phyloP scores from a whole-genome alignment of 2,113 vertebrate species.

The Crocuta crocuta region DNA sequence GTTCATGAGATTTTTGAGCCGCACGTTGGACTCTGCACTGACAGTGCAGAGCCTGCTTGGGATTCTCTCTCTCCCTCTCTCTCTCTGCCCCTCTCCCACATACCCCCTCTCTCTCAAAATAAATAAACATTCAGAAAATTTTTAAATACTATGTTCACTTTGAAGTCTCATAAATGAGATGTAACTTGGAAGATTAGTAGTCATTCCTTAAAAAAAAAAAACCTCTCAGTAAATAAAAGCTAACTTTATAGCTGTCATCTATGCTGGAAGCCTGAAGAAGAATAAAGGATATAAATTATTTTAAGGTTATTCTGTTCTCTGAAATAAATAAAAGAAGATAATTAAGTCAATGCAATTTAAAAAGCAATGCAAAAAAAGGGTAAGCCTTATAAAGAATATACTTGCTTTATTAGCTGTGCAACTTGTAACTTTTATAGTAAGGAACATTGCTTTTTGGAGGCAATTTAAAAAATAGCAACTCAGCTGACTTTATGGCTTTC shows the following conservation, averaged over 20 bases:
- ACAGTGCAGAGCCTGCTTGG: not conserved
- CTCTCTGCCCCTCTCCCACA: not conserved
- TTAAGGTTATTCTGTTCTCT: not conserved
- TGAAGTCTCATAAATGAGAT: not conserved
- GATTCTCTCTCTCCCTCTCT: not conserved
- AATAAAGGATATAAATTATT: slow-evolving; percentile 19
- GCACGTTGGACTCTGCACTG: not conserved
- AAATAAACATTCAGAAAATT: not conserved
- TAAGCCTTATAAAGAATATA: not conserved
- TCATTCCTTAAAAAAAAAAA: not conserved
- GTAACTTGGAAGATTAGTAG: not conserved
- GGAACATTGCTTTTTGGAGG: not conserved
- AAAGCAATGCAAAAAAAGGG: not conserved
- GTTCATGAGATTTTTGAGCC: not conserved
- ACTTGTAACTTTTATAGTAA: not conserved
- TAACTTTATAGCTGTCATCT: not conserved
- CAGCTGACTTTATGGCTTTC: not conserved
- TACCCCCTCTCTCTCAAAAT: not conserved
- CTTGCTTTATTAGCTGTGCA: not conserved
- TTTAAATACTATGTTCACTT: not conserved
- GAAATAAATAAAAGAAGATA: slow-evolving; percentile 25
- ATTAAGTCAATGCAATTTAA: slow-evolving; percentile 35
- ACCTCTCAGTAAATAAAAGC: not conserved
- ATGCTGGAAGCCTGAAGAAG: slow-evolving; percentile 20
- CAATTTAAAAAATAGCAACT: slow-evolving; percentile 40